phyloP scores from a whole-genome alignment of 1,140 invertebrate species.

The Drosophila pandora region DNA sequence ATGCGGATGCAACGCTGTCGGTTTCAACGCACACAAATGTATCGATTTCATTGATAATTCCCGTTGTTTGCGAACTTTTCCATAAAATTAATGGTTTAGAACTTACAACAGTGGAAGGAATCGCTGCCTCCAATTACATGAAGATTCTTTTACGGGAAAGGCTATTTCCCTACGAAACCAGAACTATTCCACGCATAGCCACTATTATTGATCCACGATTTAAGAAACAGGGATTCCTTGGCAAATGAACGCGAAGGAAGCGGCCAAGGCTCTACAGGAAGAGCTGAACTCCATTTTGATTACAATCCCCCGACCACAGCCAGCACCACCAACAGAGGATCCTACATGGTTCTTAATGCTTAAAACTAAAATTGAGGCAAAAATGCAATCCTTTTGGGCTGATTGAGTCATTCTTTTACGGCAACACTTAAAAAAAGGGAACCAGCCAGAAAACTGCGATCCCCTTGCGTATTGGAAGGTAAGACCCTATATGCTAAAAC shows the following conservation, averaged over 20 bases:
- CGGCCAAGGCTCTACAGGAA: neutral
- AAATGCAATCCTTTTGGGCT: neutral
- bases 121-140: neutral
- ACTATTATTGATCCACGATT: conserved; percentile 1
- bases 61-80: conserved; percentile 1
- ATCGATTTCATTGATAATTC: neutral
- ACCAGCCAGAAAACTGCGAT: neutral
- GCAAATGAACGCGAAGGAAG: neutral
- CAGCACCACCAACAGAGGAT: conserved; percentile 7
- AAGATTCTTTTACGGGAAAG: too few relatives aligned
- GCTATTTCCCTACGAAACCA: too few relatives aligned
- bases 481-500: neutral
- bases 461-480: conserved; percentile 3
- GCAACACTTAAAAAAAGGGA: neutral
- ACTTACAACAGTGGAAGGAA: neutral
- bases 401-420: neutral
- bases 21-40: conserved; percentile 1
- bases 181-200: too few relatives aligned
- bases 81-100: neutral
- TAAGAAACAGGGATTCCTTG: too few relatives aligned
- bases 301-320: neutral
- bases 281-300: neutral
- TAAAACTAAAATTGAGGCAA: neutral
- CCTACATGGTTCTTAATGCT: neutral
- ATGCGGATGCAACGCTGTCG: conserved; percentile 1